These are phyloP conservation scores for Pandion haliaetus DNA, from an alignment of 2,113 vertebrate species.

Conservation along the genomic window DNA sequence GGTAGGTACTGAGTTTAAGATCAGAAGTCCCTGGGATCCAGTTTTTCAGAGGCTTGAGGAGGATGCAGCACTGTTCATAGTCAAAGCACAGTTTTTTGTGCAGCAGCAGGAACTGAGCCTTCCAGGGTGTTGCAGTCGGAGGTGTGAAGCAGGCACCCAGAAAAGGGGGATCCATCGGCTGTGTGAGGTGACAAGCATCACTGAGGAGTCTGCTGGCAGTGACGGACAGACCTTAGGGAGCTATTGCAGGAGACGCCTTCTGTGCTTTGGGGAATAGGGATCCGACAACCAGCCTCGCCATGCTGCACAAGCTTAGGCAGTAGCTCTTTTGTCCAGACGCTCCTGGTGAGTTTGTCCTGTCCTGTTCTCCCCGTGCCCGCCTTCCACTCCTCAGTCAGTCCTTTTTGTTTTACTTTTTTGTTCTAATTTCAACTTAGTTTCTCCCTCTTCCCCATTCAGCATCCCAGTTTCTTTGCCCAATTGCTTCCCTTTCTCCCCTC, in stretches of 20 bases:
- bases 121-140: neutral
- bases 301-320: neutral
- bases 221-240: too few species aligned
- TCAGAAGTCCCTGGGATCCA: neutral
- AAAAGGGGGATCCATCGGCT: neutral
- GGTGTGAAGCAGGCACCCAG: neutral
- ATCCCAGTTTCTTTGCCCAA: neutral
- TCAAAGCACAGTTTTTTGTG: neutral
- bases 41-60: neutral
- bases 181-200: neutral
- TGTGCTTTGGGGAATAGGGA: neutral
- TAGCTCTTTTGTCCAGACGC: neutral
- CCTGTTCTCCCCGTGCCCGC: neutral
- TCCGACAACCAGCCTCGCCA: accelerated
- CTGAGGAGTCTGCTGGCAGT: neutral
- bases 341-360: neutral
- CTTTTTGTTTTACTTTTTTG: neutral
- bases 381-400: neutral
- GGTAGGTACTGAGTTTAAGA: neutral
- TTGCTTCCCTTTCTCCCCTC: neutral
- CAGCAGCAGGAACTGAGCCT: neutral
- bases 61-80: neutral
- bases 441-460: neutral
- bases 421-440: neutral
- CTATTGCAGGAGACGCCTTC: neutral